Evolutionary conservation across 35 echinoderm and acorn worm genomes (phyloP).

Genomic region (Holothuria glaberrima): DNA sequence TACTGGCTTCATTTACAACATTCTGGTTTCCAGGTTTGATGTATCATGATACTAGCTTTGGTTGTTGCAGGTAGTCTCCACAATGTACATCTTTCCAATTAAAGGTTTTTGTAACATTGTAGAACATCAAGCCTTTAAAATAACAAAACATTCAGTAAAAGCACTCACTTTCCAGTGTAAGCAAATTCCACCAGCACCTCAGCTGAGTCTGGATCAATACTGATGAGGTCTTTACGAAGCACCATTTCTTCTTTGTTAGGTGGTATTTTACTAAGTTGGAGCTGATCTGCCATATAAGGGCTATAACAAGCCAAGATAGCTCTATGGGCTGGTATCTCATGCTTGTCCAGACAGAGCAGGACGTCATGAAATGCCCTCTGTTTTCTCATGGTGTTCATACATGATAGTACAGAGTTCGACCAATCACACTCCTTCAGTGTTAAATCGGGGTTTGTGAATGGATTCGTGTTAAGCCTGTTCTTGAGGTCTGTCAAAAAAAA

Average conservation of each 20-base stretch:
- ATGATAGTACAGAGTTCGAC: conserved; percentile 64
- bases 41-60: no score
- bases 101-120: no score
- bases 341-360: conserved; percentile 70
- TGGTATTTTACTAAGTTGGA: conserved; percentile 43
- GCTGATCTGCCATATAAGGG: conserved; percentile 66
- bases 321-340: conserved; percentile 85
- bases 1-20: no score
- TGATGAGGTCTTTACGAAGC: conserved; percentile 47
- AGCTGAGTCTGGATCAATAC: conserved; percentile 59
- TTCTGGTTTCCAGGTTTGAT: no score
- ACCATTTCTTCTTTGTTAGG: conserved; percentile 46
- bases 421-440: conserved; percentile 70
- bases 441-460: not conserved
- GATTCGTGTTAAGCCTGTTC: conserved; percentile 14
- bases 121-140: not conserved
- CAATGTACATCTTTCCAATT: not conserved
- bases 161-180: conserved; percentile 86
- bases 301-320: conserved; percentile 90
- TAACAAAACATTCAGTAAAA: not conserved
- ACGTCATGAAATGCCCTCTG: conserved; percentile 86
- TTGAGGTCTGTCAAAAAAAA: conserved; percentile 29
- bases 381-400: conserved; percentile 88
- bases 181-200: conserved; percentile 92
- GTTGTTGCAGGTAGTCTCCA: no score